Conservation (phyloP, 1,140 invertebrate species). For the Zaprionus taronus region DNA sequence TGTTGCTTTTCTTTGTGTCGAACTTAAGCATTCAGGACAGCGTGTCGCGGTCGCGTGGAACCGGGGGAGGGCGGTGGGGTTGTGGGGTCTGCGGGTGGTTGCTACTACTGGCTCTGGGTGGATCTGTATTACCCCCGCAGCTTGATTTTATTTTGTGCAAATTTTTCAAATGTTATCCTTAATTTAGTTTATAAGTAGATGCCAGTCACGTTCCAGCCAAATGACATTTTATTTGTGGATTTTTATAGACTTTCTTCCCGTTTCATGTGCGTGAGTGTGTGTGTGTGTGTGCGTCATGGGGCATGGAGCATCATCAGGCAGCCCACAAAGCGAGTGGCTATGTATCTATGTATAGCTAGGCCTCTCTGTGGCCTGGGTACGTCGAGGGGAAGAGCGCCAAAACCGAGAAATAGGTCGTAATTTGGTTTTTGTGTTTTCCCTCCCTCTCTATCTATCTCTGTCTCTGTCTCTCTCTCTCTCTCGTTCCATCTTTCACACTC, state of each 20-base stretch:
- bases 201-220: slow-evolving; percentile 79
- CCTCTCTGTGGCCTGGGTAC: background rate
- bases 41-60: slow-evolving; percentile 59
- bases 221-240: slow-evolving; percentile 83
- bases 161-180: slow-evolving; percentile 83
- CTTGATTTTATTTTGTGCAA: slow-evolving; percentile 83
- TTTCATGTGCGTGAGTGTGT: slow-evolving; percentile 16
- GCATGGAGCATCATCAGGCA: slow-evolving; percentile 17
- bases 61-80: background rate
- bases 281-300: slow-evolving; percentile 10
- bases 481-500: slow-evolving; percentile 12
- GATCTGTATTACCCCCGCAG: slow-evolving; percentile 27
- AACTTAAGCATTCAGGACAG: slow-evolving; percentile 80
- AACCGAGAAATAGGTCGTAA: slow-evolving; percentile 77
- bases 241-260: slow-evolving; percentile 76
- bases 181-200: slow-evolving; percentile 83
- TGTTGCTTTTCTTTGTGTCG: slow-evolving; percentile 21
- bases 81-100: background rate
- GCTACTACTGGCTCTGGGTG: slow-evolving; percentile 1
- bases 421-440: slow-evolving; percentile 65
- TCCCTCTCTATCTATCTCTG: slow-evolving; percentile 30
- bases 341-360: slow-evolving; percentile 1
- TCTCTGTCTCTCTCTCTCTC: slow-evolving; percentile 20
- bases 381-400: background rate
- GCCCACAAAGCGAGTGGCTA: slow-evolving; percentile 11